Evolutionary conservation across 2,113 vertebrate genomes (phyloP), one percentile per base, ranked within the genome.

Genomic region (Picathartes gymnocephalus): DNA sequence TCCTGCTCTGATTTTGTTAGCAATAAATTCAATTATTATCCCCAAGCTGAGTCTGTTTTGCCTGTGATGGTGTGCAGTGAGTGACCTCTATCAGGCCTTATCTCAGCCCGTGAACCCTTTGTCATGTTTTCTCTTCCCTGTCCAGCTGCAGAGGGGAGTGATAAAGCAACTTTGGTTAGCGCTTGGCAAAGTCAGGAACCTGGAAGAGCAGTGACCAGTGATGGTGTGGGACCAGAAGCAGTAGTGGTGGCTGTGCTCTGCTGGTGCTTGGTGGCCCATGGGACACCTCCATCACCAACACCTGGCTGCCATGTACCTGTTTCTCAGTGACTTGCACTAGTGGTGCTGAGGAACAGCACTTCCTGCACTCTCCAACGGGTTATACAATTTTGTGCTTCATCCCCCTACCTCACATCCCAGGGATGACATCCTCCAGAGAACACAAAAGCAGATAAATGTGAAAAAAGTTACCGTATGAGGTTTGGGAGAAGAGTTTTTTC

Each of bases 401-500:
- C 22, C 56, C 13, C 48, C 86, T 69, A 83, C 76, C 76, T 85
- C 81, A 74, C 47, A 77, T 83, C 45, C 48, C 42, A 57, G 31
- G 37, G 48, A 69, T 37, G 60, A 68, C 86, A 95, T 62, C 14
- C 35, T 40, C 30, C 27, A 54, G 48, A 64, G 82, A 95, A 76
- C 33, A 80, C 58, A 89, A 93, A 90, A 77, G 86, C 60, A 91
- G 82, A 81, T 57, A 91, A 81, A 90, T 73, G 47, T 71, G 58
- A 56, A 58, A 61, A 96, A 86, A 80, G 60, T 92, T 70, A 88
- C 76, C 47, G 21, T 31, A 19, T 48, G n/a, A 71, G 82, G 65
- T 87, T 54, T 81, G 24, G 64, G 53, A 57, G 62, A 81, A 91
- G 81, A 69, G 15, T 47, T 44, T 74, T 79, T 71, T 81, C 47